These are phyloP conservation scores for Aphyosemion australe DNA, from an alignment of 2,113 vertebrate species.

Conservation along the genomic window DNA sequence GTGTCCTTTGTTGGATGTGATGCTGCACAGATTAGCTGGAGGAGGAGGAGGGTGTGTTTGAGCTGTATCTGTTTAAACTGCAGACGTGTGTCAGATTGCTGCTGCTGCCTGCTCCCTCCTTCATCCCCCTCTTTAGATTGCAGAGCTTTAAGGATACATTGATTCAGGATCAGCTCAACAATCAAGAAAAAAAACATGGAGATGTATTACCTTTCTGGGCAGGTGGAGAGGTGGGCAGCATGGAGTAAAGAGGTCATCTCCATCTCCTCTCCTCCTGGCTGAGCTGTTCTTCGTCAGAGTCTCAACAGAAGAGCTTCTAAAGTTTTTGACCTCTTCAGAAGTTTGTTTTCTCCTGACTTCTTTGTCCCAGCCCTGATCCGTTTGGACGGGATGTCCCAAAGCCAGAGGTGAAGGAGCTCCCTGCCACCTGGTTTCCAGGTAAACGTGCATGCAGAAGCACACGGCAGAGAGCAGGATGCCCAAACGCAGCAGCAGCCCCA, in stretches of 20 bases:
- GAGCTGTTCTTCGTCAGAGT: slow-evolving; percentile 28
- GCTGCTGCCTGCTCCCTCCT: slow-evolving; percentile 31
- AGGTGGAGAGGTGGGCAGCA: slow-evolving; percentile 46
- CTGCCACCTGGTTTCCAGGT: slow-evolving; percentile 59
- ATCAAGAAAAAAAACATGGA: slow-evolving; percentile 3
- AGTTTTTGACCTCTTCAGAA: slow-evolving; percentile 27
- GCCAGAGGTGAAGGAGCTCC: slow-evolving; percentile 20
- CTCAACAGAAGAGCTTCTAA: slow-evolving; percentile 42
- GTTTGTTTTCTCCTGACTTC: slow-evolving; percentile 11
- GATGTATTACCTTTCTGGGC: slow-evolving; percentile 69
- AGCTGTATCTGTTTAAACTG: slow-evolving; percentile 17
- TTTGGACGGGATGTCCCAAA: slow-evolving; percentile 19
- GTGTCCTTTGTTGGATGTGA: slow-evolving; percentile 36
- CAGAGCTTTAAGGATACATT: slow-evolving; percentile 26
- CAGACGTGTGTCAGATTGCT: slow-evolving; percentile 4
- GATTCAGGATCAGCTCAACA: slow-evolving; percentile 35
- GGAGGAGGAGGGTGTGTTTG: slow-evolving; percentile 1
- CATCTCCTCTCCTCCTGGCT: slow-evolving; percentile 3
- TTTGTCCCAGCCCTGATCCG: slow-evolving; percentile 15
- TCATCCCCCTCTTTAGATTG: slow-evolving; percentile 53
- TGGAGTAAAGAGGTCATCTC: slow-evolving; percentile 6
- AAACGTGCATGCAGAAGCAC: slow-evolving; percentile 70
- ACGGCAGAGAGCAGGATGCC: slow-evolving; percentile 57
- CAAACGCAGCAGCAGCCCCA: slow-evolving; percentile 60
- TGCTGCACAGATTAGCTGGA: slow-evolving; percentile 15